Base-by-base conservation (phyloP, 2,888 invertebrate species). In the Parnassius glacialis region DNA sequence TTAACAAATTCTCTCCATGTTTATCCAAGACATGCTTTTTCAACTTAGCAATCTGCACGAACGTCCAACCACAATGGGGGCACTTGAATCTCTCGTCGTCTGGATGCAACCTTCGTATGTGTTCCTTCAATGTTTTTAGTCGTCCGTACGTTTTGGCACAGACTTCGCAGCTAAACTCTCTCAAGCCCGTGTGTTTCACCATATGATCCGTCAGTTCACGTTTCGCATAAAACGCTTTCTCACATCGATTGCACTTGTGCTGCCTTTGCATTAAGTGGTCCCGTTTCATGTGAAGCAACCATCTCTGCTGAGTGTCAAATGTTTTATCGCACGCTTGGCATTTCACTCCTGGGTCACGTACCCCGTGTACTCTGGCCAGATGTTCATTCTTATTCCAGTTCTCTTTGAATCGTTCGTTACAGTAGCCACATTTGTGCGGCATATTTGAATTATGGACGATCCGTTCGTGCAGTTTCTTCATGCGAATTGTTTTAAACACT, bases 401-500 rank as follows among this genome's bases (percentile, higher is more conserved):
- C 13, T 70, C 72, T 2, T 62, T 72, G 41, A 85, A 86, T 0
- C 74, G 67, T 57, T 81, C 76, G 10, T 69, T 67, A 54, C 83
- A 84, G 43, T 75, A 73, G 5, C 73, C 74, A 48, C 84, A 84
- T 62, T 79, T 85, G 10, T 72, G 70, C 0, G 70, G 65, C 59
- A 67, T 67, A 48, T 64, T 71, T 0, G 66, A 60, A 10, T 68
- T 9, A 45, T 61, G 61, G 0, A 42, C 45, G 10, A 45, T 53
- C 9, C 85, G 84, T 51, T 87, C 87, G 66, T 92, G 92, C 0
- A 85, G 78, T 42, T 82, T 82, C 59, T 84, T 79, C 61, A 89
- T 89, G 47, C 86, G 78, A 10, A 84, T 79, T 0, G 90, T 90
- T n/a, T 88, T 85, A 51, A 92, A 92, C 0, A 86, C 82, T 71